Evolutionary conservation across 1,140 invertebrate species (phyloP).

Genomic region (Sminthurides bifidus): DNA sequence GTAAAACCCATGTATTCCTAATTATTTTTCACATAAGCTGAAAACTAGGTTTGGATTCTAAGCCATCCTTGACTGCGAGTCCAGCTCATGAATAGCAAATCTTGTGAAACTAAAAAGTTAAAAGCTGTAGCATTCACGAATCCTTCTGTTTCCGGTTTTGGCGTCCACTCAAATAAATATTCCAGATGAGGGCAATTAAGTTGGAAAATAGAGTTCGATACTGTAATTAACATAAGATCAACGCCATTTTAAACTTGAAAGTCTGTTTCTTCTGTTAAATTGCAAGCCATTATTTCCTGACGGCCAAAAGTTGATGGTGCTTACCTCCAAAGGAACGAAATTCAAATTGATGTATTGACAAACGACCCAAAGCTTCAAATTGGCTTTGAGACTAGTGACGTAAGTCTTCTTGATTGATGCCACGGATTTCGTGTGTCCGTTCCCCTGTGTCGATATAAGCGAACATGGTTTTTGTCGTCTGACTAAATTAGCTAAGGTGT

Average conservation of each 20-base stretch:
- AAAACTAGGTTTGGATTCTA: no score
- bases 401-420: not conserved
- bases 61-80: no score
- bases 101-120: no score
- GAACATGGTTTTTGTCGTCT: not conserved
- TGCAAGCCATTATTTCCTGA: not conserved
- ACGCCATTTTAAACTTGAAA: not conserved
- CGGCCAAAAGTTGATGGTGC: not conserved
- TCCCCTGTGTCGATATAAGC: conserved; percentile 8
- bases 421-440: not conserved
- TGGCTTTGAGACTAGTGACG: conserved; percentile 6
- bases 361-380: conserved; percentile 13
- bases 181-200: conserved; percentile 11
- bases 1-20: no score
- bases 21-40: no score
- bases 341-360: conserved; percentile 14
- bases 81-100: no score
- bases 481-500: not conserved
- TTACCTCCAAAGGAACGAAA: conserved; percentile 17
- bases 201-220: conserved; percentile 9
- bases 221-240: not conserved
- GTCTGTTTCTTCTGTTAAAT: not conserved
- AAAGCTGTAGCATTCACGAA: no score
- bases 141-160: not conserved
- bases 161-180: conserved; percentile 9